Conservation (phyloP, 2,888 invertebrate genomes). For the Labia minor region DNA sequence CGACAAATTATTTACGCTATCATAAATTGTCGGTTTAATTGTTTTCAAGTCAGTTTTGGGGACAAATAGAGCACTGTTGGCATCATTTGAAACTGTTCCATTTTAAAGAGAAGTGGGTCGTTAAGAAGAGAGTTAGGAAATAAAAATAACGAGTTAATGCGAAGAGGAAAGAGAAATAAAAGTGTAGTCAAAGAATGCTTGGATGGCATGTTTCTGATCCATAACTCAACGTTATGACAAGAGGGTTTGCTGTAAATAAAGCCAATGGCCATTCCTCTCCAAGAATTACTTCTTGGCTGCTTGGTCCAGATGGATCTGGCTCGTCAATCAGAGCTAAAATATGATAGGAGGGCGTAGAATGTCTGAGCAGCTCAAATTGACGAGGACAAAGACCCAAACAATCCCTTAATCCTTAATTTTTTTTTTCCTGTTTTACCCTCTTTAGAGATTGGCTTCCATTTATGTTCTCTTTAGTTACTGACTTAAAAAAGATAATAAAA, state of each 20-base stretch:
- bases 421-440: too few species aligned
- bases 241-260: neutral
- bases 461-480: too few species aligned
- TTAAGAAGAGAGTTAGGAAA: neutral
- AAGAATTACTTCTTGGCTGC: neutral
- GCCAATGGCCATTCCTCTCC: neutral
- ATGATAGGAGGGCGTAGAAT: neutral
- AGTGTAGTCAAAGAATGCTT: neutral
- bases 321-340: neutral
- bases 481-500: too few species aligned
- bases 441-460: too few species aligned
- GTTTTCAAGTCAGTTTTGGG: neutral
- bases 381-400: neutral
- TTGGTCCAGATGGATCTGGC: neutral
- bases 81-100: neutral
- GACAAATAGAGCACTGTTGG: neutral
- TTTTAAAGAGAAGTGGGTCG: neutral
- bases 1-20: too few species aligned
- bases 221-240: neutral
- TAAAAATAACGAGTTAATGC: neutral
- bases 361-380: neutral
- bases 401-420: neutral
- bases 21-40: too few species aligned
- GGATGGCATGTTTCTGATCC: neutral
- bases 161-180: neutral